These are phyloP conservation scores for Corydoras sp. DNA, from an alignment of 2,113 vertebrate genomes.

Conservation along the genomic window DNA sequence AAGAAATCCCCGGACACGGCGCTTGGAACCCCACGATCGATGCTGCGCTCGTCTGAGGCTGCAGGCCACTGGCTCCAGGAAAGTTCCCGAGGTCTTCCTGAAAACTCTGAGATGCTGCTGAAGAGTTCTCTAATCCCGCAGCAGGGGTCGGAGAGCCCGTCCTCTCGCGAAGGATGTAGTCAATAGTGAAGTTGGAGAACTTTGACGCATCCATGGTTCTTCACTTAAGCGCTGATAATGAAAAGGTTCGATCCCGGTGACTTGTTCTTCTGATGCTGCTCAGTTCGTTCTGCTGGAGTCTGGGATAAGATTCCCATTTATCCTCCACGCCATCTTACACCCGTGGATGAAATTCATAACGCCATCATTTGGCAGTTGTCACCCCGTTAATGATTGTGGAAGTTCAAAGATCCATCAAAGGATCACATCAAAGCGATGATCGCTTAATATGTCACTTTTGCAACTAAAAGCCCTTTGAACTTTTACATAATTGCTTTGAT, in stretches of 20 bases:
- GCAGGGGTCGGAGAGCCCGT: conserved; percentile 17
- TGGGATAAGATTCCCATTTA: conserved; percentile 28
- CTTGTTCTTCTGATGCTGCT: conserved; percentile 9
- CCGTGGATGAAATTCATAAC: conserved; percentile 27
- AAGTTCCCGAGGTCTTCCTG: neutral
- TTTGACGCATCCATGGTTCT: conserved; percentile 38
- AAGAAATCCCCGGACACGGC: conserved; percentile 6
- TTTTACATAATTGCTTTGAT: conserved; percentile 17
- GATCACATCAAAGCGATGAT: conserved; percentile 22
- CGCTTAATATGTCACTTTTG: conserved; percentile 31
- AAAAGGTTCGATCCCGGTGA: conserved; percentile 6
- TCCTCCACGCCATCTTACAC: conserved; percentile 13
- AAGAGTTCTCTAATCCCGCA: neutral
- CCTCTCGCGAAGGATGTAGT: conserved; percentile 56
- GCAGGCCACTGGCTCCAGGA: conserved; percentile 24
- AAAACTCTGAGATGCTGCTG: conserved; percentile 4
- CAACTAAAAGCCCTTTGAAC: conserved; percentile 13
- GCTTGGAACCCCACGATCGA: conserved; percentile 26
- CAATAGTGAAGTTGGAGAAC: conserved; percentile 60
- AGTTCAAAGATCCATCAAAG: conserved; percentile 10
- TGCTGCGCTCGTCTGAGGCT: conserved; percentile 9
- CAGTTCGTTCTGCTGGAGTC: conserved; percentile 14
- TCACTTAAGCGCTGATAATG: neutral
- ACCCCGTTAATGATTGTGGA: conserved; percentile 16
- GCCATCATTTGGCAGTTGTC: conserved; percentile 31